Evolutionary conservation across 2,888 invertebrate species (phyloP).

Genomic region (Cremastinae sp.): DNA sequence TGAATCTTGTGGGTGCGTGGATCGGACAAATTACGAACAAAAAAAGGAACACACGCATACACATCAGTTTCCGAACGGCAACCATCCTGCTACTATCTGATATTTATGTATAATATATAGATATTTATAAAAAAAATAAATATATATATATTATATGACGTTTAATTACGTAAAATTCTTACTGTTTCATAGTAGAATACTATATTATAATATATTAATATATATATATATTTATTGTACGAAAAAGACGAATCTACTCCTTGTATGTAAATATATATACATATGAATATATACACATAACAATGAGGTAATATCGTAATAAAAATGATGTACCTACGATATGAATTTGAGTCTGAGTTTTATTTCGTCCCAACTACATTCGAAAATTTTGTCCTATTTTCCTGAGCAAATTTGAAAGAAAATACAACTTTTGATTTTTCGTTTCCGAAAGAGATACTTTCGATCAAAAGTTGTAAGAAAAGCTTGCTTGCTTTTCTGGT

Average conservation of each 20-base stretch:
- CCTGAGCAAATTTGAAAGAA: too few relatives aligned
- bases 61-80: conserved; percentile 53
- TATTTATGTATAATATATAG: conserved; percentile 54
- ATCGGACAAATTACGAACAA: conserved; percentile 27
- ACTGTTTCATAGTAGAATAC: conserved; percentile 69
- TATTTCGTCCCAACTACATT: too few relatives aligned
- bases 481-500: too few relatives aligned
- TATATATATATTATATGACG: conserved; percentile 44
- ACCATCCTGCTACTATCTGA: conserved; percentile 58
- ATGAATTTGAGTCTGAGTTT: conserved; percentile 26
- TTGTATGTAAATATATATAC: conserved; percentile 73
- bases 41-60: conserved; percentile 48
- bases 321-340: conserved; percentile 74
- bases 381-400: too few relatives aligned
- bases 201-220: conserved; percentile 72
- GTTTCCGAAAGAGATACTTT: too few relatives aligned
- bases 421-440: not conserved
- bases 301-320: conserved; percentile 74
- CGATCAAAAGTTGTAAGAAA: too few relatives aligned
- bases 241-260: conserved; percentile 71
- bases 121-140: conserved; percentile 51
- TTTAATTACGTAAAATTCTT: conserved; percentile 60
- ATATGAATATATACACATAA: conserved; percentile 53
- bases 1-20: conserved; percentile 42
- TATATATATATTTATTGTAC: conserved; percentile 60